Base-by-base conservation (phyloP, 2,797 vertebrate species). In the Arremon brunneinucha region DNA sequence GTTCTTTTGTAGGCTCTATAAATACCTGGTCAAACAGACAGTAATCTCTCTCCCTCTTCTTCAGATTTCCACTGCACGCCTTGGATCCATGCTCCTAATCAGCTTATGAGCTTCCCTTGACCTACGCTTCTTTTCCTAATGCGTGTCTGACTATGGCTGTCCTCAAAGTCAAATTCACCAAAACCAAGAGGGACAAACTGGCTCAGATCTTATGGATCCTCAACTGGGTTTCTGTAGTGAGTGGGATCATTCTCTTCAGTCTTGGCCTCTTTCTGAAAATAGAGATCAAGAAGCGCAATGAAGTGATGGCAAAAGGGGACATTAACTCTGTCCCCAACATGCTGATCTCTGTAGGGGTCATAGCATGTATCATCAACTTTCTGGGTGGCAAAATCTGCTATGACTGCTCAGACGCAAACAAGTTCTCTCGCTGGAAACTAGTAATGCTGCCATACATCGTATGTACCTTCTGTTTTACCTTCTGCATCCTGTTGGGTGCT, bases 351-450 rank as follows among this genome's bases (percentile, higher is more conserved):
- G 98, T 99, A 55, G 99, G 99, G 23, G 92, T 96, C 80, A 98
- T 99, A 46, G 99, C 98, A 43, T 99, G 99, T 69, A 97, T 97
- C 94, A 99, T 99, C 93, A 99, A 99, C 97, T 98, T 99, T 77
- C 96, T 99, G 87, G 99, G 99, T 30, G 99, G 99, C 60, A 99
- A 99, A 97, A 99, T 99, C 94, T 99, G 99, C 96, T 99, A 99
- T 14, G 99, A 99, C 97, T 99, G 98, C 30, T 98, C 98, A 70
- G 99, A 99, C 90, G 97, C 97, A 71, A 98, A 97, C 90, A 99
- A 98, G 97, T 99, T 99, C 97, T 95, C 98, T 80, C 98, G 98
- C 44, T 99, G 99, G 99, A 99, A 98, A 96, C 94, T 99, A 69
- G 97, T 99, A 94, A 98, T 99, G 98, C 97, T 99, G 53, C 99